Evolutionary conservation across 2,113 vertebrate species (phyloP).

Genomic region (Zingel zingel): DNA sequence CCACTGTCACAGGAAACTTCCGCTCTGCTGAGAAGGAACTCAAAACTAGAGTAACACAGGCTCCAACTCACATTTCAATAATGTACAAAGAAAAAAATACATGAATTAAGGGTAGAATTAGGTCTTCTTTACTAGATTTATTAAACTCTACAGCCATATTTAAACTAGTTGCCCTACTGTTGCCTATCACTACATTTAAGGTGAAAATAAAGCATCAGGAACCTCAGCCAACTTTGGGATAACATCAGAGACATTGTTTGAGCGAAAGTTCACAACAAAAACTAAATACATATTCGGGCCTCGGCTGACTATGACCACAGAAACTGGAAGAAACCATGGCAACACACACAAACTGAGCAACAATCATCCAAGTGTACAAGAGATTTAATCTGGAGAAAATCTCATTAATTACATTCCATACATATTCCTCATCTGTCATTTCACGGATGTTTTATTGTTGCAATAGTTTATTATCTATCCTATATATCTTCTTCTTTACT

Average conservation of each 20-base stretch:
- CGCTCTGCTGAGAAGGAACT: not conserved
- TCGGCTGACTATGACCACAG: not conserved
- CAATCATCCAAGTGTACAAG: not conserved
- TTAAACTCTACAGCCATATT: not conserved
- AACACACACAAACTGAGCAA: not conserved
- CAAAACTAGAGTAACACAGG: not conserved
- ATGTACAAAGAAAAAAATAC: not conserved
- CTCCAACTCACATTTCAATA: not conserved
- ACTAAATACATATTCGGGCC: not conserved
- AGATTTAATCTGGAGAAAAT: not conserved
- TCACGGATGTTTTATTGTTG: not conserved
- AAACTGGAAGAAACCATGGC: not conserved
- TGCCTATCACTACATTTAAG: not conserved
- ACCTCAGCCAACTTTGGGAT: not conserved
- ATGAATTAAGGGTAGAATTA: too few relatives aligned
- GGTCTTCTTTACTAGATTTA: not conserved
- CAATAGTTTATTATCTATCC: not conserved
- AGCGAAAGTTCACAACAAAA: not conserved
- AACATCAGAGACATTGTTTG: too few relatives aligned
- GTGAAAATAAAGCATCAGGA: not conserved
- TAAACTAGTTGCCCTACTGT: not conserved
- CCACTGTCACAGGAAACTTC: conserved; percentile 12
- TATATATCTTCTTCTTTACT: too few relatives aligned
- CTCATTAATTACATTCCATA: not conserved
- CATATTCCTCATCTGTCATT: not conserved